These are phyloP conservation scores for Poecile montanus DNA, from an alignment of 2,797 vertebrate species.

Conservation along the genomic window DNA sequence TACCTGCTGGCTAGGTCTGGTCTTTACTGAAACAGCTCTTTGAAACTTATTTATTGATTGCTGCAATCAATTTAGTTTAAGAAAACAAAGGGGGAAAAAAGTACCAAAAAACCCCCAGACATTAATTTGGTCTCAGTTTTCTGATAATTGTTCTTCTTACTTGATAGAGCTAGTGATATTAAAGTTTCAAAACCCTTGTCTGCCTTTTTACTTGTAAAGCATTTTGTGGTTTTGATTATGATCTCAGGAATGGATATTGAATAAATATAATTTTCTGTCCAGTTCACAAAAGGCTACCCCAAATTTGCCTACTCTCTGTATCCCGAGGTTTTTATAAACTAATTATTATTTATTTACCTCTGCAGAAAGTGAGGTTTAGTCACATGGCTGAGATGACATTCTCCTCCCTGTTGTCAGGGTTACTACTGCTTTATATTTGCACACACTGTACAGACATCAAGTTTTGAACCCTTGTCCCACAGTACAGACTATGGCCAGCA, in stretches of 20 bases:
- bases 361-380: background rate
- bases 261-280: background rate
- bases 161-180: background rate
- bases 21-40: constrained; percentile 47
- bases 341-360: background rate
- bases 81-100: background rate
- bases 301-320: background rate
- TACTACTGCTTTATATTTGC: background rate
- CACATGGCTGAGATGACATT: background rate
- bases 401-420: background rate
- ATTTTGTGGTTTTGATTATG: background rate
- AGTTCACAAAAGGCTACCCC: background rate
- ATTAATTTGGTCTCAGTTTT: background rate
- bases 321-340: background rate
- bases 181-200: background rate
- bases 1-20: constrained; percentile 34
- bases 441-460: rapidly evolving
- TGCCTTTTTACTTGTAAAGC: background rate
- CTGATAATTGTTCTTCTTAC: background rate
- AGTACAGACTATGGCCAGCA: background rate
- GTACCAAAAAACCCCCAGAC: rapidly evolving
- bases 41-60: constrained; percentile 53
- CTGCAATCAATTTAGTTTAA: constrained; percentile 1
- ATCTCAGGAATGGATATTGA: background rate
- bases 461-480: background rate